Conservation (phyloP, 2,797 vertebrate genomes). For the Melanotaenia boesemani region DNA sequence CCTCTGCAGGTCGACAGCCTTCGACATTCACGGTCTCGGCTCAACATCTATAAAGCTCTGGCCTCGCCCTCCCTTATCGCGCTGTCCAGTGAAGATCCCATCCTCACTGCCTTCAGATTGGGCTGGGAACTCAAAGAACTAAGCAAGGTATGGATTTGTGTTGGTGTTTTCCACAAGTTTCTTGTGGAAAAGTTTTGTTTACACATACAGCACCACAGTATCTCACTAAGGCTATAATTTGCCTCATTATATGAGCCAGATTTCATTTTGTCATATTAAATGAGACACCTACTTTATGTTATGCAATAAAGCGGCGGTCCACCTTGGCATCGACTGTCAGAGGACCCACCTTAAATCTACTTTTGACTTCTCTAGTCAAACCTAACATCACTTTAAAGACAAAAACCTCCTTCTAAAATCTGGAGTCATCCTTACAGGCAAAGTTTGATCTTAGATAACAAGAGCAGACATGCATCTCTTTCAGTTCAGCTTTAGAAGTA, state of each 20-base stretch:
- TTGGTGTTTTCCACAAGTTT: background rate
- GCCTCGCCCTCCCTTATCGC: conserved; percentile 96
- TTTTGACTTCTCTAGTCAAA: fast-evolving
- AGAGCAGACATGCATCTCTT: background rate
- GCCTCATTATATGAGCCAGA: background rate
- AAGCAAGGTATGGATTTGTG: conserved; percentile 83
- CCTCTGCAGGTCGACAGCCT: conserved; percentile 89
- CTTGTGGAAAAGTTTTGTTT: too few species aligned
- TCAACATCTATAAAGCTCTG: conserved; percentile 97
- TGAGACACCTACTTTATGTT: background rate
- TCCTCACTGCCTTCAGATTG: conserved; percentile 94
- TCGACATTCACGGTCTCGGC: conserved; percentile 92
- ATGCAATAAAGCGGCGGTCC: background rate
- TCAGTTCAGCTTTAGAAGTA: background rate
- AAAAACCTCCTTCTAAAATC: background rate
- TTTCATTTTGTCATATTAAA: background rate
- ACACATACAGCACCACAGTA: background rate
- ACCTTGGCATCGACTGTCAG: background rate
- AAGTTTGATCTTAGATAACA: background rate
- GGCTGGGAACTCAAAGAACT: conserved; percentile 98
- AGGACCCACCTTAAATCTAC: background rate
- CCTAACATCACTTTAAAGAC: background rate
- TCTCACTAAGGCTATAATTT: background rate
- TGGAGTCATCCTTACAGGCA: background rate
- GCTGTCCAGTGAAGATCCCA: conserved; percentile 95